Conservation (phyloP, 2,797 vertebrate genomes). For the Florisuga fusca region DNA sequence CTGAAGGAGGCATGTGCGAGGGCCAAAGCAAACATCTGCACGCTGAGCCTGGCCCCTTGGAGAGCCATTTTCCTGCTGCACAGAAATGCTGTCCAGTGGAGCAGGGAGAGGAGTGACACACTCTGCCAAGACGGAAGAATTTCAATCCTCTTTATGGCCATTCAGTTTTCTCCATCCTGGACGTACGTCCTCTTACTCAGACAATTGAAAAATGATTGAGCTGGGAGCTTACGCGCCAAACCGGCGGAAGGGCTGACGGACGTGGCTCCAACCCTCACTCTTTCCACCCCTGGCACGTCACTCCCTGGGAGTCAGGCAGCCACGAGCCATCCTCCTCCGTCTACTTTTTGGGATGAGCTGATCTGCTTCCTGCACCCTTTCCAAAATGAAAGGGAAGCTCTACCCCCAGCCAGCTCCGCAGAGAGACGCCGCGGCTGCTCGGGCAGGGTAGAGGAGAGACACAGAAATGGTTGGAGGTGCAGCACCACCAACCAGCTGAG, state of each 20-base stretch:
- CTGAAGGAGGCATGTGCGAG: conserved; percentile 35
- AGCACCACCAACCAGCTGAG: rapidly evolving
- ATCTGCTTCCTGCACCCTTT: background rate
- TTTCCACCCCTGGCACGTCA: background rate
- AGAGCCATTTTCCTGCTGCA: conserved; percentile 44
- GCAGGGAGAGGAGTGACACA: background rate
- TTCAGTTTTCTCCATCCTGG: conserved; percentile 59
- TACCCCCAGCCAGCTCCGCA: too few relatives aligned
- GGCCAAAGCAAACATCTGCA: conserved; percentile 72
- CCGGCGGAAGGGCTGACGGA: conserved; percentile 31
- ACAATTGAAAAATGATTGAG: conserved; percentile 18
- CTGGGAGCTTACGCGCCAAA: background rate
- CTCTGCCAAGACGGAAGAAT: conserved; percentile 32
- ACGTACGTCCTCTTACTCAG: conserved; percentile 75
- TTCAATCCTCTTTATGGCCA: conserved; percentile 38
- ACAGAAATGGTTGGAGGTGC: background rate
- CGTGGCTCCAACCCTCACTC: background rate
- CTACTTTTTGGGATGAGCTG: background rate
- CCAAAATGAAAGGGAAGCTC: background rate
- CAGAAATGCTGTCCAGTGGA: conserved; percentile 1
- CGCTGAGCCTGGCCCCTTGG: conserved; percentile 9
- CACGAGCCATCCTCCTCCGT: background rate
- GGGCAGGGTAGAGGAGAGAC: background rate
- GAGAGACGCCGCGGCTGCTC: background rate
- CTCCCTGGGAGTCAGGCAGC: background rate